A percentile compares a stretch with the other conserved stretches of the same genome.
These are phyloP conservation scores for Leptinotarsa juncta DNA, from an alignment of 2,888 invertebrate genomes.

Conservation along the genomic window DNA sequence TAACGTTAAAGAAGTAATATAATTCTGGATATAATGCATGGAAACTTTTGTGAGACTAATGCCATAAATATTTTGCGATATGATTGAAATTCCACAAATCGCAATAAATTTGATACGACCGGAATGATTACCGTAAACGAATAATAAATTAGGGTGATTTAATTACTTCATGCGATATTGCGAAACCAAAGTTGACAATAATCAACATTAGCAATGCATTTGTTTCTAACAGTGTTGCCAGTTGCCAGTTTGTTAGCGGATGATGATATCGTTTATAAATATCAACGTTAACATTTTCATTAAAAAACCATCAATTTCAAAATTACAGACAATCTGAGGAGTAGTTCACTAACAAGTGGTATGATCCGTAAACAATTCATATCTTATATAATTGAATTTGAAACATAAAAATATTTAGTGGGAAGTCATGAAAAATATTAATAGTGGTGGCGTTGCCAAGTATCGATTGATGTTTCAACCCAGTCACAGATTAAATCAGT, in stretches of 20 bases:
- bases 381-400: too few relatives aligned
- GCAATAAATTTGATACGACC: constrained; percentile 18
- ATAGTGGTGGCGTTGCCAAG: too few relatives aligned
- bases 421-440: too few relatives aligned
- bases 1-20: not conserved
- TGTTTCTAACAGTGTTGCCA: constrained; percentile 1
- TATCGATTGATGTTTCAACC: too few relatives aligned
- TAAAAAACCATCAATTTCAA: not conserved
- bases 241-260: not conserved
- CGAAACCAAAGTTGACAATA: constrained; percentile 13
- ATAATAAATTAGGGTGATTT: constrained; percentile 29
- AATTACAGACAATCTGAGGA: not conserved
- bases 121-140: constrained; percentile 24
- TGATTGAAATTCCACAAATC: constrained; percentile 16
- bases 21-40: not conserved
- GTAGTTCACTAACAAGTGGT: too few relatives aligned
- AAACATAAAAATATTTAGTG: too few relatives aligned
- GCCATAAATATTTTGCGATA: constrained; percentile 7
- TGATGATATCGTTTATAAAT: not conserved
- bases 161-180: constrained; percentile 20
- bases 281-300: not conserved
- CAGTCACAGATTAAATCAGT: not conserved
- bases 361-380: too few relatives aligned
- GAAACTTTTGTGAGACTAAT: constrained; percentile 1
- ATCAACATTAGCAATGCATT: constrained; percentile 17